These are phyloP conservation scores for Caenorhabditis brenneri DNA, from an alignment of 1,140 invertebrate species.

Conservation along the genomic window DNA sequence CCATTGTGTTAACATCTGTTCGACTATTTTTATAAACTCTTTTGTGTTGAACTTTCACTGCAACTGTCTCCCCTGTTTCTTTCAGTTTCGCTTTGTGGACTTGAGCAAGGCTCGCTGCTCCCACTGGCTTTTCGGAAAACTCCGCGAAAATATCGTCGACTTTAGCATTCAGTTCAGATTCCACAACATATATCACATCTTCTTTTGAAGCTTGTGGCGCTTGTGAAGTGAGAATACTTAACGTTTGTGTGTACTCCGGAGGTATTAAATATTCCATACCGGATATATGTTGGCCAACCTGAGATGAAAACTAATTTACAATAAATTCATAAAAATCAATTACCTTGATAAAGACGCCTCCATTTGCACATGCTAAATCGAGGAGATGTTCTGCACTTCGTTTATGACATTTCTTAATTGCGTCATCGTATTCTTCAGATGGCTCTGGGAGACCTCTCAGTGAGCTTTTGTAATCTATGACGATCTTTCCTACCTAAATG, in stretches of 20 bases:
- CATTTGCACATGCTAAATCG: slow-evolving; percentile 87
- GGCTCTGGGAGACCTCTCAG: slow-evolving; percentile 77
- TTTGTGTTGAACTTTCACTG: slow-evolving; percentile 86
- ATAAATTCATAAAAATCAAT: too few species aligned
- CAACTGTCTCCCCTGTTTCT: slow-evolving; percentile 82
- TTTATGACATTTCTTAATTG: slow-evolving; percentile 80
- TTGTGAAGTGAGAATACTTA: slow-evolving; percentile 88
- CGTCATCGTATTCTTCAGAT: slow-evolving; percentile 77
- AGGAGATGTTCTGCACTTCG: slow-evolving; percentile 85
- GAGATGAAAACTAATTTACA: slow-evolving; percentile 23
- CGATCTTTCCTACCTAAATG: slow-evolving; percentile 78
- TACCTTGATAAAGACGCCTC: slow-evolving; percentile 94
- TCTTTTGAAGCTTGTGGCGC: slow-evolving; percentile 85
- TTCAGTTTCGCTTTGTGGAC: slow-evolving; percentile 82
- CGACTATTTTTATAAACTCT: slow-evolving; percentile 45
- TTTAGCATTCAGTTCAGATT: slow-evolving; percentile 79
- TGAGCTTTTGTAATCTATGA: slow-evolving; percentile 80
- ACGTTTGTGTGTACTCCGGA: slow-evolving; percentile 87
- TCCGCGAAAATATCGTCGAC: slow-evolving; percentile 81
- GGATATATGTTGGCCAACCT: slow-evolving; percentile 90
- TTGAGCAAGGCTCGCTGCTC: slow-evolving; percentile 91
- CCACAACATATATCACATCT: slow-evolving; percentile 84
- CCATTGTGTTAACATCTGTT: slow-evolving; percentile 51
- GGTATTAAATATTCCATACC: slow-evolving; percentile 93
- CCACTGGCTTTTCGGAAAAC: slow-evolving; percentile 85